A percentile compares a stretch with the other conserved stretches of the same genome.
Evolutionary conservation across 2,888 invertebrate genomes (phyloP).

Genomic region (Andrena hattorfiana): DNA sequence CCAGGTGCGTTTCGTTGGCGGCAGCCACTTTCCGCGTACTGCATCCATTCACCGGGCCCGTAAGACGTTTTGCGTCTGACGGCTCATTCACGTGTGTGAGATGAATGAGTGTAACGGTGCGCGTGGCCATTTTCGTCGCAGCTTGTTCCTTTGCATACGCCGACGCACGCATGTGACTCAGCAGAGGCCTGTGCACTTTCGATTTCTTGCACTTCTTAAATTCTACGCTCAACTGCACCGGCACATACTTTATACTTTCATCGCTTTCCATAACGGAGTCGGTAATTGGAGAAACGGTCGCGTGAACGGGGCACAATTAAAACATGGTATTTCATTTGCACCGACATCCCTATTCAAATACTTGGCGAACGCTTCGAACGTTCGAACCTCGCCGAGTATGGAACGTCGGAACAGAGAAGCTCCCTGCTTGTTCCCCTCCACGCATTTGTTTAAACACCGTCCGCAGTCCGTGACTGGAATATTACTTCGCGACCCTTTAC

Average conservation of each 20-base stretch:
- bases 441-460: slow-evolving; percentile 43
- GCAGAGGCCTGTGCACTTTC: neutral
- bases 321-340: neutral
- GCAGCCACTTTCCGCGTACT: slow-evolving; percentile 8
- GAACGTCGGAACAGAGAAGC: neutral
- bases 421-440: neutral
- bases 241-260: too few species aligned
- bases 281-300: too few species aligned
- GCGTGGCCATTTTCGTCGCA: slow-evolving; percentile 22
- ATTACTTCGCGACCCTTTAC: slow-evolving; percentile 10
- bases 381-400: neutral
- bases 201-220: too few species aligned
- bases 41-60: slow-evolving; percentile 40
- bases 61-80: slow-evolving; percentile 37
- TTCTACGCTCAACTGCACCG: too few species aligned
- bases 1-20: slow-evolving; percentile 34
- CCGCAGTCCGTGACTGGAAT: neutral
- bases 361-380: neutral
- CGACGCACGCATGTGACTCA: slow-evolving; percentile 14
- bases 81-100: slow-evolving; percentile 43
- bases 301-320: too few species aligned
- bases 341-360: neutral
- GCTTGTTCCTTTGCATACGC: slow-evolving; percentile 3
- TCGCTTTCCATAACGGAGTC: too few species aligned
- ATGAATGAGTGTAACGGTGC: slow-evolving; percentile 26